These are phyloP conservation scores for Coregonus sp. DNA, from an alignment of 2,797 vertebrate genomes.

Conservation along the genomic window DNA sequence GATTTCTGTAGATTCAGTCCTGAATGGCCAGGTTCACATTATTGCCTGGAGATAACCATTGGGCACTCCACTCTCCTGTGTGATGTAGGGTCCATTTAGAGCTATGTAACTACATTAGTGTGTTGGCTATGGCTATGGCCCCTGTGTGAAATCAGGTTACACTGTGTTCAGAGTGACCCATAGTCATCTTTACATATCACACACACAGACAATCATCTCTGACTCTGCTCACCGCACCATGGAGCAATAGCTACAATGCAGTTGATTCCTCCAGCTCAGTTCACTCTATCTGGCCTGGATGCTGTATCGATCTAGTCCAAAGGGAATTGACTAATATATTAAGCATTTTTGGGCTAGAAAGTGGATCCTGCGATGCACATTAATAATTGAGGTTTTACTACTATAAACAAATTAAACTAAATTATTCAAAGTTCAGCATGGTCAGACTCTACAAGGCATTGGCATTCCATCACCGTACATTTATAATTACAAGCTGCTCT, in stretches of 20 bases:
- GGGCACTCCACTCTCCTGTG: not conserved
- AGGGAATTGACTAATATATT: slow-evolving; percentile 6
- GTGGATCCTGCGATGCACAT: slow-evolving; percentile 32
- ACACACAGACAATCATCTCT: not conserved
- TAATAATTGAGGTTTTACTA: slow-evolving; percentile 37
- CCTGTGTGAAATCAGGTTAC: slow-evolving; percentile 57
- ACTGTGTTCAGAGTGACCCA: slow-evolving; percentile 37
- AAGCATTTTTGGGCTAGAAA: slow-evolving; percentile 39
- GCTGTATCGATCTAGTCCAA: slow-evolving; percentile 15
- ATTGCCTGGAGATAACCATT: not conserved
- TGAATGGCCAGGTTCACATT: not conserved
- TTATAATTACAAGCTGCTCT: not conserved
- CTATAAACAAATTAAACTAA: slow-evolving; percentile 36
- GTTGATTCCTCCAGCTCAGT: slow-evolving; percentile 5
- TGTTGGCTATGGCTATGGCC: slow-evolving; percentile 34
- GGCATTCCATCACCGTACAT: not conserved
- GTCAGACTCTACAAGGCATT: slow-evolving; percentile 2
- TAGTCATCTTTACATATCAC: slow-evolving; percentile 23
- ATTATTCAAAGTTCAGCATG: slow-evolving; percentile 33
- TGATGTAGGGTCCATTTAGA: slow-evolving; percentile 46
- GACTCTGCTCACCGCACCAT: not conserved
- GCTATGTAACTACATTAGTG: slow-evolving; percentile 59
- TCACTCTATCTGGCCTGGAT: slow-evolving; percentile 20
- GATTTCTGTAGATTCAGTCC: not conserved
- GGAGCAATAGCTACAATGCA: not conserved